A percentile compares a stretch with the other conserved stretches of the same genome.
Evolutionary conservation across 2,113 vertebrate genomes (phyloP).

Genomic region (Forbesichthys papilliferus): DNA sequence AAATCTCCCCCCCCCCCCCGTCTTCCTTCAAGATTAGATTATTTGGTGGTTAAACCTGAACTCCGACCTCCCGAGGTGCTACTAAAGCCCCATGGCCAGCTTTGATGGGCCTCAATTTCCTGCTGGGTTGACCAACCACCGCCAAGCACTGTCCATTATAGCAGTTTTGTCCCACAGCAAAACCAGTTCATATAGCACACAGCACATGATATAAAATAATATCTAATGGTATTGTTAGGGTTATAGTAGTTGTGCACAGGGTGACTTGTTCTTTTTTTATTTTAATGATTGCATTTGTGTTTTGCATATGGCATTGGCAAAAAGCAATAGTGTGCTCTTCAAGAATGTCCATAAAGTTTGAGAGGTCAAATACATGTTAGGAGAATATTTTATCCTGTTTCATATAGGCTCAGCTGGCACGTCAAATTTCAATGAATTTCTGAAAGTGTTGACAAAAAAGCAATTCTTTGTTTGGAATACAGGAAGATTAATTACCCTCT

Average conservation of each 20-base stretch:
- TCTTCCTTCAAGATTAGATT: constrained; percentile 9
- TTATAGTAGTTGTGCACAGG: no score
- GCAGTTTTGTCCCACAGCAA: no score
- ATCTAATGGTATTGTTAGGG: no score
- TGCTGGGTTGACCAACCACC: constrained; percentile 21
- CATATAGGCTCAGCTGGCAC: constrained; percentile 24
- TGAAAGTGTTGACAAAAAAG: no score
- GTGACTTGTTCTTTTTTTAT: no score
- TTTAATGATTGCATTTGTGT: no score
- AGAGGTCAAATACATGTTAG: constrained; percentile 13
- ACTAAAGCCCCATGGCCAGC: constrained; percentile 9
- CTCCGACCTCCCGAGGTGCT: constrained; percentile 44
- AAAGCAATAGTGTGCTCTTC: constrained; percentile 23
- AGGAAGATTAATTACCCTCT: constrained; percentile 3
- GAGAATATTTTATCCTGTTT: constrained; percentile 26
- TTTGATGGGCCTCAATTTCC: constrained; percentile 18
- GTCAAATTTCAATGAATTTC: constrained; percentile 7
- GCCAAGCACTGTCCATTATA: neutral
- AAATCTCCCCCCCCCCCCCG: neutral
- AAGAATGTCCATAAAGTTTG: constrained; percentile 33
- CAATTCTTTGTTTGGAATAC: constrained; percentile 6
- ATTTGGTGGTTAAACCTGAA: constrained; percentile 47
- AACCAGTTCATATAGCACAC: no score
- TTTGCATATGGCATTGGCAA: neutral
- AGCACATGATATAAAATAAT: no score